These are phyloP conservation scores for Asbolus verrucosus DNA, from an alignment of 1,140 invertebrate genomes.

Conservation along the genomic window DNA sequence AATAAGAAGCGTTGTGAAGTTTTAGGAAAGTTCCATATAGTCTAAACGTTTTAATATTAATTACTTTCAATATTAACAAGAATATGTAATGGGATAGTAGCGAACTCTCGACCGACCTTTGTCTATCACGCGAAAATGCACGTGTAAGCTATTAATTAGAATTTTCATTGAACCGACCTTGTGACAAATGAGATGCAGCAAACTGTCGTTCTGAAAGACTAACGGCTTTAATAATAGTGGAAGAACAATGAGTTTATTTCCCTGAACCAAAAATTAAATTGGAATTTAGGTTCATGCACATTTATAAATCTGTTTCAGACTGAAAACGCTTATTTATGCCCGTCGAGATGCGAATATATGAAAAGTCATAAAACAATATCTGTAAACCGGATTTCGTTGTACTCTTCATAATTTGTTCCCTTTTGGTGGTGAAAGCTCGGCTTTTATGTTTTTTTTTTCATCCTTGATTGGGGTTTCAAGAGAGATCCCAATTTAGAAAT, in stretches of 20 bases:
- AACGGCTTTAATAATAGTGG: conserved; percentile 22
- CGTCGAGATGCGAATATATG: not conserved
- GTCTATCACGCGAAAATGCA: conserved; percentile 5
- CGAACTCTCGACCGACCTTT: not conserved
- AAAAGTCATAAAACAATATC: conserved; percentile 21
- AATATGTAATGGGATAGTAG: not conserved
- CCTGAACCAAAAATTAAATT: not conserved
- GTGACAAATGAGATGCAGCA: conserved; percentile 26
- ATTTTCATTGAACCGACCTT: not conserved
- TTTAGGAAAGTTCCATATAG: not conserved
- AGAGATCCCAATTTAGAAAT: conserved; percentile 25
- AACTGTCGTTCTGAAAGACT: conserved; percentile 4
- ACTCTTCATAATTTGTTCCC: conserved; percentile 12
- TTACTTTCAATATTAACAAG: not conserved
- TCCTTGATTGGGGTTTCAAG: conserved; percentile 23
- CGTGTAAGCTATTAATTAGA: not conserved
- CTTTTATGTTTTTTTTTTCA: conserved; percentile 16
- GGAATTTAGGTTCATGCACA: not conserved
- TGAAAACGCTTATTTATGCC: not conserved
- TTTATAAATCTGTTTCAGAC: not conserved
- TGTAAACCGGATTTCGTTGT: conserved; percentile 4
- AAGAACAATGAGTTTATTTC: not conserved
- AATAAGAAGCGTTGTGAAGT: not conserved
- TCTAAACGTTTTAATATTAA: not conserved
- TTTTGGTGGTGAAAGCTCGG: conserved; percentile 20